Base-by-base conservation (phyloP, 2,113 vertebrate genomes). In the Charadrius vociferus region DNA sequence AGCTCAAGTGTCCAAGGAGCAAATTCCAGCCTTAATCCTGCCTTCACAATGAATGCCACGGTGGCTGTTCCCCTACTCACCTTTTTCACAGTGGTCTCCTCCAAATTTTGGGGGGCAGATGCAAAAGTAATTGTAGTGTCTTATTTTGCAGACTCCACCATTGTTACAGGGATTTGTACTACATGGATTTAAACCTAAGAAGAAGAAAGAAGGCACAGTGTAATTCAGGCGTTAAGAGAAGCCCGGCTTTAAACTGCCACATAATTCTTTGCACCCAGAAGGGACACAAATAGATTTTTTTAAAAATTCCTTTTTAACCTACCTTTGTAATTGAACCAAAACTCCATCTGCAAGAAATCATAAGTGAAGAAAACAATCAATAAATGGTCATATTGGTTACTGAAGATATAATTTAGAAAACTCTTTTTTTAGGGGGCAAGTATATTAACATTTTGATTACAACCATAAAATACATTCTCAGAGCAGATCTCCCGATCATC, bases 311-410 rank as follows among this genome's bases (percentile, higher is more conserved):
- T 30, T 62, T 62, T 65, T 18, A 62, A 73, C 98, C 95, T 95
- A 99, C 99, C 97, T 87, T 88, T 97, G 94, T 99, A 99, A 90
- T 55, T 79, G 91, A 97, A 98, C 99, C 99, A 99, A 88, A 99
- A 99, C 97, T 99, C 99, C 98, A 98, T 93, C 99, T 99, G 98
- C 80, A 94, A 92, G 79, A 86, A 93, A 94, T 59, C 47, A 86
- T 30, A 86, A 61, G 68, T 56, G 36, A 86, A 82, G 49, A 66
- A 43, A 90, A 66, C 49, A 61, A 50, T 87, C 52, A 92, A 3
- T 23, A 62, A 70, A 34, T 2, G 7, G 17, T 36, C 50, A 45
- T 7, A 14, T 1, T 58, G 47, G 37, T 50, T 74, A 68, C 53
- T 29, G 24, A 70, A n/a, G 12, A 37, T 10, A 30, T 3, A 22